These are phyloP conservation scores for Calycopis cecrops DNA, from an alignment of 1,140 invertebrate species.

Conservation along the genomic window DNA sequence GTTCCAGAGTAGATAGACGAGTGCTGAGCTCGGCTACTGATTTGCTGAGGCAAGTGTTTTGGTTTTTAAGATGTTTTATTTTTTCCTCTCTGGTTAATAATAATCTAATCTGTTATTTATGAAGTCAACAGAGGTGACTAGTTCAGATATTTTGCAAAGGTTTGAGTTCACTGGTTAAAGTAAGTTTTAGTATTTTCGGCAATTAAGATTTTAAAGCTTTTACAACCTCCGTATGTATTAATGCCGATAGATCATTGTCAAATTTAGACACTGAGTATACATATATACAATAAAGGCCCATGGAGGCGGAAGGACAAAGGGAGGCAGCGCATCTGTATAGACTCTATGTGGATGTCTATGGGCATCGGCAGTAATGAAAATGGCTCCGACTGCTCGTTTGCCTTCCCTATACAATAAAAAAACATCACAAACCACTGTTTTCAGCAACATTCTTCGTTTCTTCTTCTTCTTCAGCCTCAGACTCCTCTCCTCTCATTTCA, in stretches of 20 bases:
- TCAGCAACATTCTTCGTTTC: background rate
- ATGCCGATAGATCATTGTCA: background rate
- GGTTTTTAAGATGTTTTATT: background rate
- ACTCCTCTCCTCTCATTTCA: background rate
- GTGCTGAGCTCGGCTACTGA: background rate
- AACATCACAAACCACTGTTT: slow-evolving; percentile 2
- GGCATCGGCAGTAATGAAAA: no score
- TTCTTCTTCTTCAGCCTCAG: background rate
- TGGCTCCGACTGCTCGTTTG: no score
- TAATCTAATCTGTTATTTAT: background rate
- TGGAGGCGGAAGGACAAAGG: no score
- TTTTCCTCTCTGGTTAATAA: background rate
- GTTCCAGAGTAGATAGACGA: background rate
- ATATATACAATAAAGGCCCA: background rate
- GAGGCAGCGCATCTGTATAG: no score
- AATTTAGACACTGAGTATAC: background rate
- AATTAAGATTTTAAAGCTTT: background rate
- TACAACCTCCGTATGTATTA: background rate
- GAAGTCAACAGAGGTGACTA: background rate
- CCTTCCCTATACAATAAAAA: no score
- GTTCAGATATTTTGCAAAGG: background rate
- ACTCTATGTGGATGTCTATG: no score
- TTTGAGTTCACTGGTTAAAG: background rate
- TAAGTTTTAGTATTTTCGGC: background rate
- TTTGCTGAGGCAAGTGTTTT: background rate